Evolutionary conservation across 2,113 vertebrate species (phyloP), one percentile per base, ranked within the genome.

Genomic region (Gopherus flavomarginatus): DNA sequence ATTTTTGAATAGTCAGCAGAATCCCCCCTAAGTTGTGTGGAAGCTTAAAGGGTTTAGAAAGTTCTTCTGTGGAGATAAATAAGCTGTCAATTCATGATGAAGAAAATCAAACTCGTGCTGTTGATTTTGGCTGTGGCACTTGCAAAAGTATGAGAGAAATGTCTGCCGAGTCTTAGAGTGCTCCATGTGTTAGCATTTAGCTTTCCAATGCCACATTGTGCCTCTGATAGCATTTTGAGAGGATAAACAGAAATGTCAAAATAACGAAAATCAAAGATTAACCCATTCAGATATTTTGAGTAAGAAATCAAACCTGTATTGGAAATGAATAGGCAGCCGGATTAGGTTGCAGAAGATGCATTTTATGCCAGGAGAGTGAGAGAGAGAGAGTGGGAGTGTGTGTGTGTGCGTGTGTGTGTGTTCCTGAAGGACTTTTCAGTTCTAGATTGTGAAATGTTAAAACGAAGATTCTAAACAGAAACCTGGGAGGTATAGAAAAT

Each of bases 51-150:
- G 96, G 97, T 98, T 98, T 98, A 98, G 96, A 98, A 98, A 97
- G 96, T 98, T 98, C 98, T 98, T 98, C 97, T 98, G 94, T 83
- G 96, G 97, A 98, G 98, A 99, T 98, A 98, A 98, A 99, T 99
- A 98, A 98, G 98, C 98, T 99, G 99, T 99, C 98, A 98, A 98
- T 99, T 99, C 98, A 98, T 98, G 98, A 98, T 98, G 98, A 98
- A 98, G 97, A 98, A 99, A 99, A 98, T 99, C 98, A 98, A 98
- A 98, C 98, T 98, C 96, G 81, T 65, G 53, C 97, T 99, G 98
- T 99, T 99, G 99, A 97, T 98, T 98, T 98, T 99, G 98, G 98
- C 98, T 75, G 86, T 95, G 95, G 87, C 77, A 91, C 97, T 97
- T 90, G 96, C 94, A 90, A 96, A 98, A 98, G 97, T 98, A 98